phyloP scores from a whole-genome alignment of 2,888 invertebrate genomes.

The Leptura quadrifasciata region DNA sequence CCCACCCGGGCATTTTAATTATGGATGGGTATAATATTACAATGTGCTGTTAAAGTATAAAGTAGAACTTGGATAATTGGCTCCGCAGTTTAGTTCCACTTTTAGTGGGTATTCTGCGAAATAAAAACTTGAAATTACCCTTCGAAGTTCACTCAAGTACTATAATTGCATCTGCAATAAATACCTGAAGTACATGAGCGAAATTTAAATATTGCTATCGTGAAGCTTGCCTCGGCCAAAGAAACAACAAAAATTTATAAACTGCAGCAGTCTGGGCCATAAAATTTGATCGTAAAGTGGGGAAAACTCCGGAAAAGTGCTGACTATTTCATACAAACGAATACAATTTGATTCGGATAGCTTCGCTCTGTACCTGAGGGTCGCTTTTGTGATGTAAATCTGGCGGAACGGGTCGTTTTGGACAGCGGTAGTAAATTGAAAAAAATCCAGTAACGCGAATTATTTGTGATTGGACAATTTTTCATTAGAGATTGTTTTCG shows the following conservation, averaged over 20 bases:
- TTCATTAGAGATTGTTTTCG: no score
- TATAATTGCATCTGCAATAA: slow-evolving; percentile 38
- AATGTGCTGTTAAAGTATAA: slow-evolving; percentile 12
- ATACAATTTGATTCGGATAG: slow-evolving; percentile 33
- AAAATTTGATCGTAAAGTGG: slow-evolving; percentile 29
- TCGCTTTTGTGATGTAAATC: slow-evolving; percentile 1
- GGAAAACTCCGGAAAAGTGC: slow-evolving; percentile 31
- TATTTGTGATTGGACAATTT: not conserved
- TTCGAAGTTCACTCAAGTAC: slow-evolving; percentile 26
- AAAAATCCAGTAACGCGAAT: not conserved
- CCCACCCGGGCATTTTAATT: slow-evolving; percentile 13
- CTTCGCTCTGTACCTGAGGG: slow-evolving; percentile 12
- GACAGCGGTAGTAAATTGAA: not conserved
- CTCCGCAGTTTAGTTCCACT: slow-evolving; percentile 22
- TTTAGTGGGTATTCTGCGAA: slow-evolving; percentile 19
- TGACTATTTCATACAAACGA: slow-evolving; percentile 35
- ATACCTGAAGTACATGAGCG: slow-evolving; percentile 27
- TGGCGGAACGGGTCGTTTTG: not conserved
- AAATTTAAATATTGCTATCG: slow-evolving; percentile 32
- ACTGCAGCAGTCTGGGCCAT: slow-evolving; percentile 32
- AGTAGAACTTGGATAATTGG: slow-evolving; percentile 15
- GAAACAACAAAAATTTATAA: slow-evolving; percentile 36
- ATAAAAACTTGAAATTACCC: slow-evolving; percentile 30
- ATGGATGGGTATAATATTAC: slow-evolving; percentile 12
- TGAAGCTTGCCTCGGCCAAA: slow-evolving; percentile 8